phyloP scores from a whole-genome alignment of 2,797 vertebrate genomes.

The Nannoperca obscura region DNA sequence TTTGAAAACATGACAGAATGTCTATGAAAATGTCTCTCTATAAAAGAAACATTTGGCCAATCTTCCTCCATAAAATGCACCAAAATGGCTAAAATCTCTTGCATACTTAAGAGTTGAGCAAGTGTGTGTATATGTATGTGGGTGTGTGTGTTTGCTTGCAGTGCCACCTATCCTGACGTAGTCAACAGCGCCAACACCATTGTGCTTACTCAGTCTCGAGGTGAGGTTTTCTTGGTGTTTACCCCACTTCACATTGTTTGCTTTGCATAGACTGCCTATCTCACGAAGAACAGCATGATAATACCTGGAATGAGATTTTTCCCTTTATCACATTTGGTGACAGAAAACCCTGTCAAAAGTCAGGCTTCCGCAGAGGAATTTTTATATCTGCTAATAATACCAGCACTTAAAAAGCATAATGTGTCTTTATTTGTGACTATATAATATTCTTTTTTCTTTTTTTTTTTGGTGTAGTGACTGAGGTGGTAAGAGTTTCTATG shows the following conservation, averaged over 20 bases:
- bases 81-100: slow-evolving; percentile 72
- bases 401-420: slow-evolving; percentile 50
- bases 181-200: slow-evolving; percentile 70
- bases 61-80: slow-evolving; percentile 25
- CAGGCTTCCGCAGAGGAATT: slow-evolving; percentile 45
- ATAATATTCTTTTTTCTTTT: slow-evolving; percentile 28
- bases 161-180: slow-evolving; percentile 70
- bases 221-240: slow-evolving; percentile 69
- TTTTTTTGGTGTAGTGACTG: slow-evolving; percentile 47
- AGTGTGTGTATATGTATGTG: slow-evolving; percentile 14
- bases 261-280: slow-evolving; percentile 85
- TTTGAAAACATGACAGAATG: slow-evolving; percentile 40
- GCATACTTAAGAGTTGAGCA: slow-evolving; percentile 68
- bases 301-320: slow-evolving; percentile 75
- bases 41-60: slow-evolving; percentile 51
- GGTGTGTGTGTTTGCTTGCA: slow-evolving; percentile 56
- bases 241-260: slow-evolving; percentile 79
- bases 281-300: slow-evolving; percentile 72
- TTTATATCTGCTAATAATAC: slow-evolving; percentile 52
- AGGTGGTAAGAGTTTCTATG: slow-evolving; percentile 46
- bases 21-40: slow-evolving; percentile 37
- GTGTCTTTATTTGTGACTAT: slow-evolving; percentile 29
- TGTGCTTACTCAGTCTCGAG: slow-evolving; percentile 75
- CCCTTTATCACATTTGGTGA: slow-evolving; percentile 63
- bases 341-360: slow-evolving; percentile 43